Conservation (phyloP, 2,888 invertebrate species). For the Rhagonycha fulva region DNA sequence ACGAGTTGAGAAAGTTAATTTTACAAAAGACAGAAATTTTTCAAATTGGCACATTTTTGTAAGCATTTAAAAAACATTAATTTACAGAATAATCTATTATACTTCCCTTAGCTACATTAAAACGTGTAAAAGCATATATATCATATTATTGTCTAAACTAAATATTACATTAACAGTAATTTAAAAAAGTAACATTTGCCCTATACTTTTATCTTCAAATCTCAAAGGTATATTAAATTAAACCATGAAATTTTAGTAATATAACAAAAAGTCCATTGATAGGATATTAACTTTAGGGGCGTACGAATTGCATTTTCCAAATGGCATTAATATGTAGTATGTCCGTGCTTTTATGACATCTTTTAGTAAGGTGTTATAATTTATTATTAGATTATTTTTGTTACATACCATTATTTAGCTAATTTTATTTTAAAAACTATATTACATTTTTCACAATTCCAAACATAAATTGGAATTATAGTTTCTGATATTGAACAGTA, state of each 20-base stretch:
- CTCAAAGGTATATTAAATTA: constrained; percentile 49
- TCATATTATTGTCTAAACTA: neutral
- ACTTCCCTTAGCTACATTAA: neutral
- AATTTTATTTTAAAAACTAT: neutral
- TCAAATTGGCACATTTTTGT: neutral
- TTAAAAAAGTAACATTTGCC: constrained; percentile 1
- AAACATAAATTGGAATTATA: too few relatives aligned
- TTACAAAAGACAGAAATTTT: neutral
- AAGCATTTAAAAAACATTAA: neutral
- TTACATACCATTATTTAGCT: neutral
- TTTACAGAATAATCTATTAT: neutral
- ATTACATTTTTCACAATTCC: too few relatives aligned
- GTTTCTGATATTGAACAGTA: too few relatives aligned
- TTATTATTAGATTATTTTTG: neutral
- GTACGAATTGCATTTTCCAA: constrained; percentile 26
- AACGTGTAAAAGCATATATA: neutral
- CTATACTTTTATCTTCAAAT: constrained; percentile 35
- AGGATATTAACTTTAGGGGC: constrained; percentile 34
- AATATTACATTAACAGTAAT: neutral
- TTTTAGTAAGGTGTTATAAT: neutral
- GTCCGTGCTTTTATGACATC: neutral
- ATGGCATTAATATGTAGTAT: neutral
- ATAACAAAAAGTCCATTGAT: constrained; percentile 45
- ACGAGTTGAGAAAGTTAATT: too few relatives aligned
- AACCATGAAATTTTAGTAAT: constrained; percentile 50